Percentiles rank a stretch among this genome's conserved stretches.
Evolutionary conservation across 2,888 invertebrate species (phyloP).

Genomic region (Trachelus stipa): DNA sequence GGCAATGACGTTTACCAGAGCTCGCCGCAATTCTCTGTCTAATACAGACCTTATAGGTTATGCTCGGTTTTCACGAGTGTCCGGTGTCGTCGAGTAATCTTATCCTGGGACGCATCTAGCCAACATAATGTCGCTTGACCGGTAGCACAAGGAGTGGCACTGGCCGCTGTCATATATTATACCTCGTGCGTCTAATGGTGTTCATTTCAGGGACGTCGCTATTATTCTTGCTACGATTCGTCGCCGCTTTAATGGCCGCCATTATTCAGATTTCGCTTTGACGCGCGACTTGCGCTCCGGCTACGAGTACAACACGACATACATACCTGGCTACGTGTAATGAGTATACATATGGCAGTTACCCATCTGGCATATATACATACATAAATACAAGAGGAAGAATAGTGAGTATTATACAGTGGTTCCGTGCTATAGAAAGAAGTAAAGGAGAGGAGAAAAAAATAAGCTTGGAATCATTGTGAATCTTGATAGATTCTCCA

Average conservation of each 20-base stretch:
- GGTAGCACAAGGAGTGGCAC: slow-evolving; percentile 47
- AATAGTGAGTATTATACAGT: not conserved
- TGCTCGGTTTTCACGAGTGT: slow-evolving; percentile 56
- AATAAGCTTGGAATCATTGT: not conserved
- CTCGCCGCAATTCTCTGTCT: slow-evolving; percentile 27
- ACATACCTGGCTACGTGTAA: not conserved
- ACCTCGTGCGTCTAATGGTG: slow-evolving; percentile 7
- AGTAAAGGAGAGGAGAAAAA: not conserved
- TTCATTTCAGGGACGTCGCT: slow-evolving; percentile 10
- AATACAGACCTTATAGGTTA: slow-evolving; percentile 45
- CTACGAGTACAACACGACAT: not conserved
- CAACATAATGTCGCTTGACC: slow-evolving; percentile 49
- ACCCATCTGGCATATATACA: not conserved
- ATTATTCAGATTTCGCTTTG: slow-evolving; percentile 2
- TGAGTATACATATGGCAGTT: not conserved
- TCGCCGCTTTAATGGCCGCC: slow-evolving; percentile 4
- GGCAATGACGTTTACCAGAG: slow-evolving; percentile 24
- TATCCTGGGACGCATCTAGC: slow-evolving; percentile 48
- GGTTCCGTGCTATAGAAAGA: not conserved
- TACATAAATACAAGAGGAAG: not conserved
- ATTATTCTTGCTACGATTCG: slow-evolving; percentile 8
- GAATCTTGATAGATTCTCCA: not conserved
- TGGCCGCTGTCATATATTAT: slow-evolving; percentile 33
- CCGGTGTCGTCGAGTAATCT: slow-evolving; percentile 55
- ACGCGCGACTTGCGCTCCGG: not conserved